phyloP scores from a whole-genome alignment of 2,888 invertebrate genomes.

The Tetrapedia diversipes region DNA sequence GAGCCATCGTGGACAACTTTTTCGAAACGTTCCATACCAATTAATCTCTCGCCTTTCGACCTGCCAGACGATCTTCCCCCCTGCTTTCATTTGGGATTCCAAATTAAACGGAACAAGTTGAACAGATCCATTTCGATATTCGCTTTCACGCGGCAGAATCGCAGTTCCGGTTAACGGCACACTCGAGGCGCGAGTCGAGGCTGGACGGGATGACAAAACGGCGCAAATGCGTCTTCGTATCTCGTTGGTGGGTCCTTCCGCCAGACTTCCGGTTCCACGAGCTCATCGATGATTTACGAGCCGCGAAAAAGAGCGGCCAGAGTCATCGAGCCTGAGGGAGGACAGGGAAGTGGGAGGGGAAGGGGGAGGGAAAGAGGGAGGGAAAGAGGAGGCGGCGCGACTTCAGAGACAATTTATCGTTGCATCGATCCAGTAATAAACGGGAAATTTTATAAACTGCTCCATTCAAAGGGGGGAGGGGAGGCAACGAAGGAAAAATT shows the following conservation, averaged over 20 bases:
- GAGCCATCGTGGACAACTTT: no score
- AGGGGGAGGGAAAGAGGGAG: no score
- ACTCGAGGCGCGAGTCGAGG: not conserved
- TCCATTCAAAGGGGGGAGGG: constrained; percentile 9
- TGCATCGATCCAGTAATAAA: constrained; percentile 54
- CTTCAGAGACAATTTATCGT: constrained; percentile 60
- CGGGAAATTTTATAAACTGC: constrained; percentile 58
- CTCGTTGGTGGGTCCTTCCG: constrained; percentile 59
- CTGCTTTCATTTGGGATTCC: no score
- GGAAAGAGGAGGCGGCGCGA: no score
- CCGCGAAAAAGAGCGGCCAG: constrained; percentile 12
- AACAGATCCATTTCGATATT: no score
- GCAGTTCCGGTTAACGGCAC: not conserved
- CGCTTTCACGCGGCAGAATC: no score
- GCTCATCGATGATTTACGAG: constrained; percentile 71
- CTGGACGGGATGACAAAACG: constrained; percentile 48
- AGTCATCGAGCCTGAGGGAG: no score
- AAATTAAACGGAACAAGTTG: no score
- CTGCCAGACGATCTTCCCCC: no score
- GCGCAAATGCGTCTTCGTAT: constrained; percentile 59
- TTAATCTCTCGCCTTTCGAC: no score
- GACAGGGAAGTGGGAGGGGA: no score
- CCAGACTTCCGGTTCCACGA: constrained; percentile 60
- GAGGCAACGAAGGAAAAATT: constrained; percentile 42
- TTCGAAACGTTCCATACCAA: no score